Conservation (phyloP, 2,888 invertebrate genomes). For the Machimus atricapillus region DNA sequence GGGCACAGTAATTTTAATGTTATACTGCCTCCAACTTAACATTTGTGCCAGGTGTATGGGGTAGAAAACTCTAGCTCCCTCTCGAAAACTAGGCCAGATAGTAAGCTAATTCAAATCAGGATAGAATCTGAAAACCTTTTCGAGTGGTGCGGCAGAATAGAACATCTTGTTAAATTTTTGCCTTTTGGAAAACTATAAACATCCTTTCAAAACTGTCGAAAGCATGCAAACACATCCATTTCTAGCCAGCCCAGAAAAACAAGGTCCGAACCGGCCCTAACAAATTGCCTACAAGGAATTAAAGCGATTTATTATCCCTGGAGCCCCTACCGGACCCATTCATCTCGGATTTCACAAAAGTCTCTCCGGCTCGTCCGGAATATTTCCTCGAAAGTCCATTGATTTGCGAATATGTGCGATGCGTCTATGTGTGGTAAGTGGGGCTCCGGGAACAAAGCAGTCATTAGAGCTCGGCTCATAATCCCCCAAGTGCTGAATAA, state of each 20-base stretch:
- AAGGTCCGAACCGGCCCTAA: neutral
- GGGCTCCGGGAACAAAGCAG: neutral
- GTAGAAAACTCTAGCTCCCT: no score
- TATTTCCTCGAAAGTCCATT: neutral
- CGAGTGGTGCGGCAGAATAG: neutral
- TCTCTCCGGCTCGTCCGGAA: neutral
- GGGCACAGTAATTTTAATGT: neutral
- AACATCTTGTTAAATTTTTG: neutral
- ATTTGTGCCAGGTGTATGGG: neutral
- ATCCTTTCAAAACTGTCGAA: neutral
- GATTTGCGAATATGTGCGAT: neutral
- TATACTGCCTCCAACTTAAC: neutral
- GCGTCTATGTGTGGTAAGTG: neutral
- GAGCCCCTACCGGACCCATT: neutral
- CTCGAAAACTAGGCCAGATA: neutral
- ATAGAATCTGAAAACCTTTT: neutral
- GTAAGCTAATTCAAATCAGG: neutral
- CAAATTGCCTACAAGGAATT: neutral
- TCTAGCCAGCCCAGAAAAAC: neutral
- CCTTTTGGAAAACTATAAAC: neutral
- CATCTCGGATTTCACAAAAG: neutral
- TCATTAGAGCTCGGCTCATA: constrained; percentile 23
- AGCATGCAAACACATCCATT: neutral
- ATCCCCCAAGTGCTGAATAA: constrained; percentile 16
- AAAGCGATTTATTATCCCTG: neutral